phyloP scores from a whole-genome alignment of 2,113 vertebrate genomes.

The Bucco capensis region DNA sequence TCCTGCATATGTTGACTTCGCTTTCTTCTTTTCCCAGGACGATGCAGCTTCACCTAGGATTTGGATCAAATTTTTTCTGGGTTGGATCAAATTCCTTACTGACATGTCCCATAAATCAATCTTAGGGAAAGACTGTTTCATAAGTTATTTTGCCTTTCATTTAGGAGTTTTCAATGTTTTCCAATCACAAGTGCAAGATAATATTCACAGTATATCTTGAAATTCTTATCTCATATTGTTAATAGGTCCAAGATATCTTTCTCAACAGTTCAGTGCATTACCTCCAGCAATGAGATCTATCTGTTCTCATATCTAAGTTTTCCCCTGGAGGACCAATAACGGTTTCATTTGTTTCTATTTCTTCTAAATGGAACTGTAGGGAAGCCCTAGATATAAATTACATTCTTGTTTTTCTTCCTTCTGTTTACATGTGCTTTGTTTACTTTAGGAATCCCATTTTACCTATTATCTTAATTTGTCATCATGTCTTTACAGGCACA shows the following conservation, averaged over 20 bases:
- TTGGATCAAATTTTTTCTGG: not conserved
- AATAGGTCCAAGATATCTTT: not conserved
- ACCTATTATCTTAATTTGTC: not conserved
- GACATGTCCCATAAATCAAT: not conserved
- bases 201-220: rapidly evolving
- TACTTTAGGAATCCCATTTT: conserved; percentile 4
- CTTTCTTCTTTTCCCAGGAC: not conserved
- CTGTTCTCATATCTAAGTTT: not conserved
- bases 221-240: not conserved
- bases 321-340: not conserved
- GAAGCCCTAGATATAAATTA: not conserved
- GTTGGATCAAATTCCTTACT: not conserved
- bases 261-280: not conserved
- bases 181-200: not conserved
- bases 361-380: not conserved
- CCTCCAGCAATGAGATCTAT: not conserved
- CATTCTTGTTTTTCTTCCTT: not conserved
- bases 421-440: not conserved
- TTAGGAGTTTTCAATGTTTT: not conserved
- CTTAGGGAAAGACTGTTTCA: rapidly evolving
- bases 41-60: not conserved
- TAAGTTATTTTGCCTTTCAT: not conserved
- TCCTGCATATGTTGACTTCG: not conserved
- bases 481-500: not conserved
- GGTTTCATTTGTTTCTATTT: not conserved